These are phyloP conservation scores for Spisula subtruncata DNA, from an alignment of 2,888 invertebrate species.

Conservation along the genomic window DNA sequence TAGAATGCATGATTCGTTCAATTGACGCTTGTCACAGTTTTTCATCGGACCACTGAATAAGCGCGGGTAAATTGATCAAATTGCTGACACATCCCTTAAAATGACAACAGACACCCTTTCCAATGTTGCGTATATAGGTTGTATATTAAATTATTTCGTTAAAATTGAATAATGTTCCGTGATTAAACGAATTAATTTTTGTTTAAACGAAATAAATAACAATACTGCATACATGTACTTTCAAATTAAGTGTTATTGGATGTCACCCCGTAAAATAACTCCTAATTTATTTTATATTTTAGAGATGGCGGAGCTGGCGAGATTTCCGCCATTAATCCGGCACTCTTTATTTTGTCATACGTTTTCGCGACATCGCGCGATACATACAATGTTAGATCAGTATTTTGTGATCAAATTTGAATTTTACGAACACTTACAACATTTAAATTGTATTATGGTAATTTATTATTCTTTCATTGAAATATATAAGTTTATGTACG, in stretches of 20 bases:
- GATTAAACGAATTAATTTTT: too few species aligned
- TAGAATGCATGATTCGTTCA: background rate
- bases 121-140: too few species aligned
- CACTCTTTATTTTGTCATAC: background rate
- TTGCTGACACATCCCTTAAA: too few species aligned
- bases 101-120: too few species aligned
- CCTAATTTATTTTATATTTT: background rate
- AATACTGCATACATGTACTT: too few species aligned
- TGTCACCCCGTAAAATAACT: background rate
- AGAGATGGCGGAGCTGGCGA: background rate
- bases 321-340: background rate
- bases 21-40: background rate
- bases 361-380: conserved; percentile 17
- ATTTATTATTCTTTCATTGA: background rate
- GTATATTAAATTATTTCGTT: too few species aligned
- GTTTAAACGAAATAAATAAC: too few species aligned
- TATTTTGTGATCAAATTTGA: background rate
- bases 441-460: background rate
- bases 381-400: background rate
- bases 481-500: background rate
- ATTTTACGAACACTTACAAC: background rate
- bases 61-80: background rate
- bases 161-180: too few species aligned
- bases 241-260: too few species aligned
- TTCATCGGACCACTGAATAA: background rate